Evolutionary conservation across 1,140 invertebrate species (phyloP).

Genomic region (Proctacanthus coquilletti): DNA sequence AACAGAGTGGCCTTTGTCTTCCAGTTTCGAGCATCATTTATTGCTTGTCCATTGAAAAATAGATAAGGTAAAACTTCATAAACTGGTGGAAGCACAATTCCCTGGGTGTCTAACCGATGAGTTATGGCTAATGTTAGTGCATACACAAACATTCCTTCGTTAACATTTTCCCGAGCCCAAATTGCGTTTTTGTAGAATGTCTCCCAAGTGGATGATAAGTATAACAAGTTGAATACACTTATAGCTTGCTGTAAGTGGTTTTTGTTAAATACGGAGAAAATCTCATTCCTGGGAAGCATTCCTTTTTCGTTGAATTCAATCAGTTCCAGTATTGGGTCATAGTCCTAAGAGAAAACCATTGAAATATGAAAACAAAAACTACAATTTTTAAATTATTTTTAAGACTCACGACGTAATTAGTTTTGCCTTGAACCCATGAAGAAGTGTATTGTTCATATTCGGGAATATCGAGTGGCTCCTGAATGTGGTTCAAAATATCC

Average conservation of each 20-base stretch:
- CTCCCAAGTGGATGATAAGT: slow-evolving; percentile 48
- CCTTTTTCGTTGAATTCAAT: slow-evolving; percentile 40
- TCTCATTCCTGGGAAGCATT: slow-evolving; percentile 37
- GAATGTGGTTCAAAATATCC: slow-evolving; percentile 43
- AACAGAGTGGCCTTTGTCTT: slow-evolving; percentile 43
- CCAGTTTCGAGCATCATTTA: slow-evolving; percentile 21
- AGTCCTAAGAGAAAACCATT: slow-evolving; percentile 27
- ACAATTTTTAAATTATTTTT: background rate
- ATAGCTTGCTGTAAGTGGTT: slow-evolving; percentile 44
- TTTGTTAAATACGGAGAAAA: slow-evolving; percentile 44
- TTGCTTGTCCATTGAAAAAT: slow-evolving; percentile 33
- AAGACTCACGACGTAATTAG: background rate
- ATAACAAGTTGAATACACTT: slow-evolving; percentile 49
- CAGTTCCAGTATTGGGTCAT: slow-evolving; percentile 37
- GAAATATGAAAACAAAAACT: background rate
- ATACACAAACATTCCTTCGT: slow-evolving; percentile 41
- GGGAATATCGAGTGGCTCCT: slow-evolving; percentile 32
- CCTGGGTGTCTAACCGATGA: slow-evolving; percentile 37
- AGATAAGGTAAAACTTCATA: slow-evolving; percentile 46
- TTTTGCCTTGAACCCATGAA: background rate
- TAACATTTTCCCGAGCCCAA: slow-evolving; percentile 39
- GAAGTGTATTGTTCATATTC: background rate
- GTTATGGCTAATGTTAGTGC: slow-evolving; percentile 39
- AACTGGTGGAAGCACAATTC: slow-evolving; percentile 39
- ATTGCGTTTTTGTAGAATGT: slow-evolving; percentile 43